phyloP scores from a whole-genome alignment of 2,797 vertebrate species.

The Coracias cyanogaster region DNA sequence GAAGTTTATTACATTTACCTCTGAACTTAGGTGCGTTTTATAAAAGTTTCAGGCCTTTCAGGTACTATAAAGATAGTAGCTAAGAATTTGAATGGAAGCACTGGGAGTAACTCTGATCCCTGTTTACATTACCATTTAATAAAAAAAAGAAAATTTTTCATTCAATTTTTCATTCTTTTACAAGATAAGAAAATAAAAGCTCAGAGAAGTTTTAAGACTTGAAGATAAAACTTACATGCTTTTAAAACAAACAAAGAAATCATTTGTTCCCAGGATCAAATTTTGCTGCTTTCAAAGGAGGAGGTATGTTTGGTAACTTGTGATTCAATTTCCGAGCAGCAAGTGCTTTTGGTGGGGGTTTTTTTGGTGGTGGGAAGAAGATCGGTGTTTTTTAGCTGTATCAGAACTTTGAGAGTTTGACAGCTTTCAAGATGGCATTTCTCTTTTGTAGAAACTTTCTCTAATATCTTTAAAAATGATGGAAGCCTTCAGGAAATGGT shows the following conservation, averaged over 20 bases:
- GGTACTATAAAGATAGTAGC: not conserved
- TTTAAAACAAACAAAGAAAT: not conserved
- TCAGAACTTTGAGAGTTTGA: not conserved
- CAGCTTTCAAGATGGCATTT: not conserved
- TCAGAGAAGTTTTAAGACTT: not conserved
- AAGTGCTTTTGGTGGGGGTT: not conserved
- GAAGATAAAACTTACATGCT: not conserved
- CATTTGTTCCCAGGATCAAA: not conserved
- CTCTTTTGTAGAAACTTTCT: not conserved
- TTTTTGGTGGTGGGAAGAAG: not conserved
- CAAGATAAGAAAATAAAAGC: not conserved
- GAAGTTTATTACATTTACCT: not conserved
- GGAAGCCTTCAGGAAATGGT: not conserved
- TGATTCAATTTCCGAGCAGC: not conserved
- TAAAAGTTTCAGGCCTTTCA: not conserved
- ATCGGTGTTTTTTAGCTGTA: not conserved
- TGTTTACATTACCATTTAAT: not conserved
- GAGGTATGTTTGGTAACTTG: not conserved
- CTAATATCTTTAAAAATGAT: not conserved
- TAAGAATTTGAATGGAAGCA: not conserved
- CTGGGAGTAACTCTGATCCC: not conserved
- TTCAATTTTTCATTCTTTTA: not conserved
- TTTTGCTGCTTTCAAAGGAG: not conserved
- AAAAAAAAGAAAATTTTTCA: not conserved
- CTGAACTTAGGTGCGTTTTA: not conserved